Base-by-base conservation (phyloP, 2,113 vertebrate species). In the Craseonycteris thonglongyai region DNA sequence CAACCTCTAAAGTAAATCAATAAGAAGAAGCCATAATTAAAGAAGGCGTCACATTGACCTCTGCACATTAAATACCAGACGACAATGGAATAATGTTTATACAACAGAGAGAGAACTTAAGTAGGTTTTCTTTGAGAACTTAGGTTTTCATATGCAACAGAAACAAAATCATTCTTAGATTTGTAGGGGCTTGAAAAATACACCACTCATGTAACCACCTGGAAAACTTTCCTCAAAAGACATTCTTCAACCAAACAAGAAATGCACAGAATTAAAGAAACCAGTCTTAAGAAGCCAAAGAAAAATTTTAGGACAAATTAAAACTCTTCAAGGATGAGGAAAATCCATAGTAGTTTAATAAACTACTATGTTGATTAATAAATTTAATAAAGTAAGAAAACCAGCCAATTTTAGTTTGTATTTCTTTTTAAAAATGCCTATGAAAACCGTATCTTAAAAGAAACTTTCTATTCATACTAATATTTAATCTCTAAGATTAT, bases 1-100 rank as follows among this genome's bases (percentile, higher is more conserved):
- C 91, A 92, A 93, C 61, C 72, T 69, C 93, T 85, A 45, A 90
- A 94, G 92, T 76, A 92, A 94, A 93, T 61, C 88, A 76, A 93
- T 63, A 54, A 95, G 91, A 61, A 76, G 88, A 74, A 90, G 88
- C 93, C 76, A 56, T 45, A 88, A 72, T 88, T 96, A 96, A 94
- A 92, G 94, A 51, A 6, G 16, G 89, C 56, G 33, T 8, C 33
- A 26, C 22, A 19, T 0, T 68, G 88, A 69, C 84, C n/a, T 86
- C 85, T 51, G 69, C 84, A 78, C 42, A 63, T 14, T 35, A 19
- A 80, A 91, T 15, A 85, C 59, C 91, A 83, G 45, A 56, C 76
- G 66, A 91, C 16, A 54, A 6, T 0, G 10, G 28, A 47, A 12
- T 30, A 24, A 61, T 19, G 33, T 16, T 63, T 30, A 58, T 5